Evolutionary conservation across 2,888 invertebrate genomes (phyloP), one percentile per base, ranked within the genome.

Genomic region (Phoronis australis): DNA sequence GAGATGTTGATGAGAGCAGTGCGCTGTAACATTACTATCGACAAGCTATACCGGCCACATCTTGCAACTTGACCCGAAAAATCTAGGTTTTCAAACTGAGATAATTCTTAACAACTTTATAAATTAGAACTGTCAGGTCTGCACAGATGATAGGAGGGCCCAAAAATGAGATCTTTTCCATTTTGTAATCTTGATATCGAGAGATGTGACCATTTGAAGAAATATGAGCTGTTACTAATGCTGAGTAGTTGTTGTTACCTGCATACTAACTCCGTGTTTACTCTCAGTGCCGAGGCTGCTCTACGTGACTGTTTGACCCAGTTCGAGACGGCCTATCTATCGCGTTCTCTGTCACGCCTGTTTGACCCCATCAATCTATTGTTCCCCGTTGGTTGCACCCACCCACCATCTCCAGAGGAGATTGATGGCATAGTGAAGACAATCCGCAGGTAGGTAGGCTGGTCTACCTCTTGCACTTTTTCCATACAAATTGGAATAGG

Each of bases 241-340:
- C n/a, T n/a, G n/a, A n/a, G n/a, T n/a, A n/a, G n/a, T n/a, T n/a
- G n/a, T n/a, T n/a, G n/a, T n/a, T n/a, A n/a, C n/a, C n/a, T n/a
- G n/a, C n/a, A n/a, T n/a, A n/a, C n/a, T n/a, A n/a, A n/a, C n/a
- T n/a, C n/a, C n/a, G n/a, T n/a, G n/a, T n/a, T n/a, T n/a, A n/a
- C n/a, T 68, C 66, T 24, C 64, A 78, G 78, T 46, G 64, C 82
- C 15, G 82, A 78, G 60, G 62, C 64, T 42, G 66, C 69, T 1
- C 58, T 80, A 51, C 62, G 71, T 45, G 57, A 66, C 27, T 69
- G 70, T 3, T 62, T 91, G 27, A 82, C 82, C 20, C 83, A 84
- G 61, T 88, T 90, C 81, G 91, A 92, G 79, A 89, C 87, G 66
- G 85, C 89, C 0, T 92, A 90, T 75, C 76, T 92, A 44, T 88